Evolutionary conservation across 2,797 vertebrate genomes (phyloP), one percentile per base, ranked within the genome.

Genomic region (Sebastes goodei): DNA sequence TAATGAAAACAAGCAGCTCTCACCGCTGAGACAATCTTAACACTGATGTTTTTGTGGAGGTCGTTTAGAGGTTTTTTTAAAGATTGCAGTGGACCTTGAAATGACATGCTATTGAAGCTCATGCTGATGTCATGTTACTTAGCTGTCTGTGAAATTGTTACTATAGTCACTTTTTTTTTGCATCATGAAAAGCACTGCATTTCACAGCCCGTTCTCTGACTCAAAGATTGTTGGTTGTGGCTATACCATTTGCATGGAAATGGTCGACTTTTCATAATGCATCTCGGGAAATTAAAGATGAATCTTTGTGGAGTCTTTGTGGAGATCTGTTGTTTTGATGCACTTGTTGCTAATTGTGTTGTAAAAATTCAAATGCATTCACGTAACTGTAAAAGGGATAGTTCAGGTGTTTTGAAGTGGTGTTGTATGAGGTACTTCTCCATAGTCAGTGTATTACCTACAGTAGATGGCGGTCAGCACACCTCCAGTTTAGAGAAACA

Each of bases 181-280:
- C 3, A 11, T 84, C 69, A 74, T 61, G 65, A 64, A 84, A 14
- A 73, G 52, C 73, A 25, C 80, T 57, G 79, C 82, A 65, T 83
- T 60, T 76, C 75, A 77, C 81, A 33, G 85, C 81, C 87, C 59
- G 2, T 38, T 67, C 68, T 86, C 80, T 70, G 76, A 75, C 65
- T 87, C 67, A 46, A 23, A 80, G 76, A 11, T 75, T 49, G 63
- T 68, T 55, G 59, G 78, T 71, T 82, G 75, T 83, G 59, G 67
- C 74, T 60, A 20, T 7, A 65, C 74, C 80, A 80, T 90, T 90
- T 94, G 94, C 94, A 95, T 95, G 94, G 84, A 90, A 89, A 78
- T 77, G 74, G 68, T 83, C 12, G 9, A 85, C 57, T 82, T 90
- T 93, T 94, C 82, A 63, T 55, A 78, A 82, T 88, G 91, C 91